Evolutionary conservation across 2,113 vertebrate genomes (phyloP).

Genomic region (Labrus mixtus): DNA sequence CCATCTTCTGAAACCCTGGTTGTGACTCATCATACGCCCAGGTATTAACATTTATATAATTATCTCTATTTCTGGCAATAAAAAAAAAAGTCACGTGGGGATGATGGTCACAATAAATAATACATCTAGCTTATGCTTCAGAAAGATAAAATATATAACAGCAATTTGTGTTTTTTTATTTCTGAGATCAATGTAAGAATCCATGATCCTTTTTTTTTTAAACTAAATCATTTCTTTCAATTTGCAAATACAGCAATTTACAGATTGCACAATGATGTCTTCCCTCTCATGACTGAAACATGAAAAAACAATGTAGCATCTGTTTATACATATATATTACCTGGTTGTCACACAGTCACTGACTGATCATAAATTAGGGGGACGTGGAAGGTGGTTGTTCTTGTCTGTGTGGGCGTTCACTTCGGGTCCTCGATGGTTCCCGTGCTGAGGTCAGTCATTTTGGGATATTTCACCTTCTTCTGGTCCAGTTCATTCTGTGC

Average conservation of each 20-base stretch:
- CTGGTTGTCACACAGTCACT: conserved; percentile 82
- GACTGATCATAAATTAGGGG: conserved; percentile 83
- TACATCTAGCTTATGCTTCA: conserved; percentile 43
- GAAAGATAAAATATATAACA: conserved; percentile 69
- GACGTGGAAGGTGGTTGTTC: conserved; percentile 59
- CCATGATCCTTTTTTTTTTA: conserved; percentile 48
- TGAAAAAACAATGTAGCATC: conserved; percentile 57
- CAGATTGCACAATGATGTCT: conserved; percentile 75
- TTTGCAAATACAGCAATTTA: conserved; percentile 81
- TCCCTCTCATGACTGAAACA: conserved; percentile 67
- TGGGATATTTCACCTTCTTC: conserved; percentile 99
- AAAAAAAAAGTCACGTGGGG: conserved; percentile 24
- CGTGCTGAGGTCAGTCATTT: conserved; percentile 99
- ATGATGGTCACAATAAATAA: conserved; percentile 63
- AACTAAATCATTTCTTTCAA: conserved; percentile 58
- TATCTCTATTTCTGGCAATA: conserved; percentile 25
- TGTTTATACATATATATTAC: conserved; percentile 75
- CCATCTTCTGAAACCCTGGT: background rate
- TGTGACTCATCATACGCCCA: background rate
- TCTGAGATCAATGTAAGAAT: conserved; percentile 48
- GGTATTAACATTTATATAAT: conserved; percentile 21
- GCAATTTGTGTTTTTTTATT: conserved; percentile 38
- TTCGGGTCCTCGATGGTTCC: conserved; percentile 97
- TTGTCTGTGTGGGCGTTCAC: conserved; percentile 80
- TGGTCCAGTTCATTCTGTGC: conserved; percentile 98